These are phyloP conservation scores for Abramis brama DNA, from an alignment of 2,113 vertebrate genomes.

Conservation along the genomic window DNA sequence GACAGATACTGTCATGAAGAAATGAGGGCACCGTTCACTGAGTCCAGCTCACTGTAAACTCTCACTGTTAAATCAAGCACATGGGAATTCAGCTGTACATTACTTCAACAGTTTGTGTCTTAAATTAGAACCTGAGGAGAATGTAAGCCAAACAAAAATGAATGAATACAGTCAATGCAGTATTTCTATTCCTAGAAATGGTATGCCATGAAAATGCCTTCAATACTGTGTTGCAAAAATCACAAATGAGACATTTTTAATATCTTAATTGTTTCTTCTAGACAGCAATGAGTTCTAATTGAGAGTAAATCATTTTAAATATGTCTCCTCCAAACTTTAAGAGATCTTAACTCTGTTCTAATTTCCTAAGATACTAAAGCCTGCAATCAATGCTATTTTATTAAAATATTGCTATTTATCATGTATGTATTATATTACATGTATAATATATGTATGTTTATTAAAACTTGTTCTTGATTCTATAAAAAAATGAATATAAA, in stretches of 20 bases:
- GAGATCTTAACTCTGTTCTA: neutral
- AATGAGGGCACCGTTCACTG: conserved; percentile 22
- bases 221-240: neutral
- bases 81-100: conserved; percentile 7
- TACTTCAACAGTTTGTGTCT: conserved; percentile 29
- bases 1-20: conserved; percentile 37
- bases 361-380: neutral
- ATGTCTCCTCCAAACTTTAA: neutral
- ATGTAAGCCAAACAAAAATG: conserved; percentile 4
- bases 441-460: too few species aligned
- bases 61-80: neutral
- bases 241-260: neutral
- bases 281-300: neutral
- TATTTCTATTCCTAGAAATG: neutral
- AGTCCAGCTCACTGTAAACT: conserved; percentile 27
- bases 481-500: too few species aligned
- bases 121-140: conserved; percentile 4
- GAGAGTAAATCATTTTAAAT: neutral
- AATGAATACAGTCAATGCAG: conserved; percentile 9
- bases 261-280: neutral
- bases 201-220: neutral
- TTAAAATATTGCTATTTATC: too few species aligned
- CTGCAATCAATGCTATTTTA: neutral
- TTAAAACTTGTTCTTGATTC: neutral
- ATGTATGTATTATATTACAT: too few species aligned